phyloP scores from a whole-genome alignment of 2,888 invertebrate genomes.

The Graphium colonna region DNA sequence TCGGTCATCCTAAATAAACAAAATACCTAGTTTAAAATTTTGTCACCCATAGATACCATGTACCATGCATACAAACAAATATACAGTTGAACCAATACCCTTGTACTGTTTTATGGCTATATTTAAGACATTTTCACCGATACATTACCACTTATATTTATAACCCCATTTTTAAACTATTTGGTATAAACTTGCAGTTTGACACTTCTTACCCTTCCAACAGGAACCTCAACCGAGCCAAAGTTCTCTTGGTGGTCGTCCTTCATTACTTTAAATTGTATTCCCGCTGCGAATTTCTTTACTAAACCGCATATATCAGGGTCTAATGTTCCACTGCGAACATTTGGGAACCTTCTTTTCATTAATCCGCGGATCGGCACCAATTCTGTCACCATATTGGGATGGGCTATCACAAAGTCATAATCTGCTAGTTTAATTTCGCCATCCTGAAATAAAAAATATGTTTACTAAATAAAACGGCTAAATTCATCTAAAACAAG shows the following conservation, averaged over 20 bases:
- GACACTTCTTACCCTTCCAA: conserved; percentile 83
- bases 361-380: conserved; percentile 87
- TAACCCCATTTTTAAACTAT: too few species aligned
- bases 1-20: too few species aligned
- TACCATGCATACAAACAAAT: too few species aligned
- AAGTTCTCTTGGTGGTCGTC: conserved; percentile 86
- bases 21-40: too few species aligned
- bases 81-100: too few species aligned
- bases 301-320: conserved; percentile 82
- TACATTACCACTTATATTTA: too few species aligned
- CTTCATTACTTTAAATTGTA: conserved; percentile 83
- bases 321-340: conserved; percentile 83
- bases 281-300: conserved; percentile 83
- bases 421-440: conserved; percentile 84
- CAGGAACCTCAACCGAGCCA: conserved; percentile 82
- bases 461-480: too few species aligned
- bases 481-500: too few species aligned
- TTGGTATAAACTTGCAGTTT: too few species aligned
- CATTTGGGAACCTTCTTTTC: conserved; percentile 87
- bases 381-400: conserved; percentile 88
- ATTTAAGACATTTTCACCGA: too few species aligned
- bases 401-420: conserved; percentile 87
- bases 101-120: too few species aligned
- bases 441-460: conserved; percentile 78
- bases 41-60: too few species aligned